These are phyloP conservation scores for Pipra filicauda DNA, from an alignment of 2,113 vertebrate genomes.

Conservation along the genomic window DNA sequence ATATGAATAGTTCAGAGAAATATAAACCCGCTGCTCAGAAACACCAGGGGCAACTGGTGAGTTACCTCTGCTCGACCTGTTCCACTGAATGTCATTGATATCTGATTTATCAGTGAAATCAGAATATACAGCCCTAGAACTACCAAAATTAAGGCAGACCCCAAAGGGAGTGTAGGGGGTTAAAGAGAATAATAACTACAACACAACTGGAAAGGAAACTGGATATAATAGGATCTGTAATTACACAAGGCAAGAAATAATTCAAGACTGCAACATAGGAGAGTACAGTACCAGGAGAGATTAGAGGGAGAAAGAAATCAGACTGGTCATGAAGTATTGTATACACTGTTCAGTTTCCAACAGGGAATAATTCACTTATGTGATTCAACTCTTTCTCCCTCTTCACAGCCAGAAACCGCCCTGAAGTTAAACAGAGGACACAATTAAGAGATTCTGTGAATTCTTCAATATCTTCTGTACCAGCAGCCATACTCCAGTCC, in stretches of 20 bases:
- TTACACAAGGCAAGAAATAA: conserved; percentile 41
- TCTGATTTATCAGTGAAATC: neutral
- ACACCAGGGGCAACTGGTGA: neutral
- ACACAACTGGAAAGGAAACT: neutral
- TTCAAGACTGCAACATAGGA: neutral
- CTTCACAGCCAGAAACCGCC: conserved; percentile 38
- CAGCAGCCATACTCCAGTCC: neutral
- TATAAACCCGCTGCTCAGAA: neutral
- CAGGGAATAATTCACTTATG: conserved; percentile 38
- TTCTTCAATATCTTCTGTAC: neutral
- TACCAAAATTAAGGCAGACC: neutral
- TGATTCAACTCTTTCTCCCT: conserved; percentile 15
- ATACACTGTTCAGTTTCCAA: neutral
- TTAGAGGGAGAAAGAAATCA: neutral
- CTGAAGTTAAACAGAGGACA: conserved; percentile 33
- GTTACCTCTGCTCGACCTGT: neutral
- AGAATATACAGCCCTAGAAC: neutral
- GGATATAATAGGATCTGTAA: conserved; percentile 21
- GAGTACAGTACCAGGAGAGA: conserved; percentile 34
- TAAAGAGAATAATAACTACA: conserved; percentile 32
- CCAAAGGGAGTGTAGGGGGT: neutral
- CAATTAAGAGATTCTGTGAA: conserved; percentile 15
- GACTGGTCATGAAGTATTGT: neutral
- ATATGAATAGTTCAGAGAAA: accelerated
- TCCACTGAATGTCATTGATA: neutral